A percentile compares a stretch with the other conserved stretches of the same genome.
These are phyloP conservation scores for Panthera leo DNA, from an alignment of 2,113 vertebrate species.

Conservation along the genomic window DNA sequence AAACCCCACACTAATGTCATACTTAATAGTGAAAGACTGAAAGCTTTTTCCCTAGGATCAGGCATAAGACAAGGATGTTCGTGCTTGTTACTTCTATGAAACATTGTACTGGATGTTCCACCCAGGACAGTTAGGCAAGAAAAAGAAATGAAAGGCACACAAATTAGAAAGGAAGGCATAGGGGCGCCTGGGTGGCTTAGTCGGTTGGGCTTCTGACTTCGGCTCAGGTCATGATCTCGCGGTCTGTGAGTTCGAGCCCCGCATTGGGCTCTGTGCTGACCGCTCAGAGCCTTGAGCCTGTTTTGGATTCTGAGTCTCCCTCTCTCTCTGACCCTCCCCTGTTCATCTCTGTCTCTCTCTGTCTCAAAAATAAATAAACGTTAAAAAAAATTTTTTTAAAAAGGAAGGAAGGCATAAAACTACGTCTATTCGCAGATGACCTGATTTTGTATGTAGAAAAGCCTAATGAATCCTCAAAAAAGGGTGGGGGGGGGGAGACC, in stretches of 20 bases:
- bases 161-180: not conserved
- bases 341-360: too few relatives aligned
- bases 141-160: not conserved
- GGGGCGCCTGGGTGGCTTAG: too few relatives aligned
- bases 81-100: not conserved
- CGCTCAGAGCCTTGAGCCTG: too few relatives aligned
- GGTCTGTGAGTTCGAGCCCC: too few relatives aligned
- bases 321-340: too few relatives aligned
- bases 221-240: too few relatives aligned
- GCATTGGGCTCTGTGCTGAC: too few relatives aligned
- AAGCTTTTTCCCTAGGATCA: not conserved
- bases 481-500: too few relatives aligned
- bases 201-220: too few relatives aligned
- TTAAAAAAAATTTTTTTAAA: too few relatives aligned
- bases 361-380: too few relatives aligned
- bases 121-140: not conserved
- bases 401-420: not conserved
- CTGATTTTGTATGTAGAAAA: not conserved
- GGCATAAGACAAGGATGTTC: not conserved
- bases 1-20: not conserved
- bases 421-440: not conserved
- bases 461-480: not conserved
- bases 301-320: too few relatives aligned
- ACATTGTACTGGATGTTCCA: not conserved
- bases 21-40: not conserved